A percentile compares a stretch with the other conserved stretches of the same genome.
phyloP scores from a whole-genome alignment of 2,113 vertebrate genomes.

The Barnardius zonarius region DNA sequence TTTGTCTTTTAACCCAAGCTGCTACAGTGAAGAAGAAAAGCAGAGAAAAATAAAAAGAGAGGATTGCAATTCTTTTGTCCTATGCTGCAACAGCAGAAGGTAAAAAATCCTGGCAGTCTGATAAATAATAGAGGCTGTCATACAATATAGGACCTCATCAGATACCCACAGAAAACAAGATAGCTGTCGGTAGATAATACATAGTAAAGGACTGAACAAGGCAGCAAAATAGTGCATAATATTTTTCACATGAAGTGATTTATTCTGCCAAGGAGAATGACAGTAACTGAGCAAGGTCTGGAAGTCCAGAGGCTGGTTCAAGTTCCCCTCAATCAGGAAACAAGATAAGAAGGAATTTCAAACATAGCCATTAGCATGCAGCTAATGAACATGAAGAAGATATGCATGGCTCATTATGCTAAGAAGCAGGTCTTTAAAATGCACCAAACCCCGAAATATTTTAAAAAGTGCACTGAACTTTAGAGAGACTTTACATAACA shows the following conservation, averaged over 20 bases:
- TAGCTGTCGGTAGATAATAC: not conserved
- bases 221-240: slow-evolving; percentile 36
- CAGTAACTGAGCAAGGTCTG: slow-evolving; percentile 63
- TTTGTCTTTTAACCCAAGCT: slow-evolving; percentile 68
- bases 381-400: slow-evolving; percentile 59
- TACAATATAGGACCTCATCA: slow-evolving; percentile 40
- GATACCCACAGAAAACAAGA: slow-evolving; percentile 68
- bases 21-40: slow-evolving; percentile 50
- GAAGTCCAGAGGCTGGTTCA: slow-evolving; percentile 63
- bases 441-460: not conserved
- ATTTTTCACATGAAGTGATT: slow-evolving; percentile 53
- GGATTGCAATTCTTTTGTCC: slow-evolving; percentile 49
- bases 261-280: slow-evolving; percentile 41
- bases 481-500: not conserved
- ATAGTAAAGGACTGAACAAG: slow-evolving; percentile 26
- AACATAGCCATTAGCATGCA: slow-evolving; percentile 75
- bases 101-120: slow-evolving; percentile 70
- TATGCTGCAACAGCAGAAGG: slow-evolving; percentile 44
- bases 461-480: slow-evolving; percentile 54
- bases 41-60: slow-evolving; percentile 58
- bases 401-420: slow-evolving; percentile 62
- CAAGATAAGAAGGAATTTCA: slow-evolving; percentile 82
- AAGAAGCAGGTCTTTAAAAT: slow-evolving; percentile 40
- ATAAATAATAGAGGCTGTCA: slow-evolving; percentile 69
- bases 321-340: slow-evolving; percentile 77